Percentiles rank a stretch among this genome's conserved stretches.
Evolutionary conservation across 1,140 invertebrate species (phyloP).

Genomic region (Aphaenogaster floridana): DNA sequence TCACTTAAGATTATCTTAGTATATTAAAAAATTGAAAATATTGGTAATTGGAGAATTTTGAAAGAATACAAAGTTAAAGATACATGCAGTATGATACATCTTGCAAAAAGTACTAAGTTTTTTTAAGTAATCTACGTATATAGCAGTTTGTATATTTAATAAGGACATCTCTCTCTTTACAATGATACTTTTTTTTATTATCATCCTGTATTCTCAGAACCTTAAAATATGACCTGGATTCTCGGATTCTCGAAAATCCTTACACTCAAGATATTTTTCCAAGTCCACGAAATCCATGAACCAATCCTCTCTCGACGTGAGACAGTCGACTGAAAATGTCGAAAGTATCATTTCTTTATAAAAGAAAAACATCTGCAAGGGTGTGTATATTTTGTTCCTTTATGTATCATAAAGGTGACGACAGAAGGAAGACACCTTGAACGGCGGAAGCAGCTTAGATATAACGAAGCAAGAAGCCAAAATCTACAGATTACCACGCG

Average conservation of each 20-base stretch:
- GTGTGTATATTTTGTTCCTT: slow-evolving; percentile 7
- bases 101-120: neutral
- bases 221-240: neutral
- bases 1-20: neutral
- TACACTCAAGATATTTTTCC: neutral
- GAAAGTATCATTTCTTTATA: slow-evolving; percentile 4
- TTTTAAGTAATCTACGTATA: neutral
- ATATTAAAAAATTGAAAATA: neutral
- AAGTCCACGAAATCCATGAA: slow-evolving; percentile 1
- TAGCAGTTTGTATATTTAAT: slow-evolving; percentile 7
- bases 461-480: slow-evolving; percentile 56
- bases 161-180: neutral
- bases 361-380: neutral
- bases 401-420: slow-evolving; percentile 40
- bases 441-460: slow-evolving; percentile 26
- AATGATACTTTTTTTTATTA: neutral
- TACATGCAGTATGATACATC: neutral
- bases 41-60: neutral
- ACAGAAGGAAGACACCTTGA: slow-evolving; percentile 34
- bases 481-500: slow-evolving; percentile 83
- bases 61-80: neutral
- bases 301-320: slow-evolving; percentile 6
- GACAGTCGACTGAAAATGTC: neutral
- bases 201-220: slow-evolving; percentile 1
- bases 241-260: slow-evolving; percentile 11